phyloP scores from a whole-genome alignment of 2,888 invertebrate genomes.

The Epistrophe eligans region DNA sequence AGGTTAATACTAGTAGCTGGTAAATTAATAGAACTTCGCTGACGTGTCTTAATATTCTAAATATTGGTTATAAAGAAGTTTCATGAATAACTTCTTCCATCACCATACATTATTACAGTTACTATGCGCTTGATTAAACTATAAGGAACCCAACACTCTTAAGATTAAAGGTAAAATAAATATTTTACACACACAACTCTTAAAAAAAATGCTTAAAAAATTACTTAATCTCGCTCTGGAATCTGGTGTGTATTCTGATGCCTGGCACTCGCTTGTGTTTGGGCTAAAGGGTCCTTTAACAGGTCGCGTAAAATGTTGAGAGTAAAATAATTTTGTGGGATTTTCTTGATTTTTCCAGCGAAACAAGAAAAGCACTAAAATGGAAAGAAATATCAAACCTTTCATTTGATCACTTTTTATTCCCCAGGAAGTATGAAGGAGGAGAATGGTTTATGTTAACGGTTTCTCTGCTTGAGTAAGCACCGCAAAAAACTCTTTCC shows the following conservation, averaged over 20 bases:
- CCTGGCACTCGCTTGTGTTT: not conserved
- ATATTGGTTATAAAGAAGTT: no score
- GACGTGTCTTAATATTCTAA: no score
- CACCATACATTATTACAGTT: no score
- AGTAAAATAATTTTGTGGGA: conserved; percentile 38
- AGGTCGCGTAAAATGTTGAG: conserved; percentile 48
- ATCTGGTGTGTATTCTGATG: conserved; percentile 17
- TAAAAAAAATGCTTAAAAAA: no score
- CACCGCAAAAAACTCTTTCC: not conserved
- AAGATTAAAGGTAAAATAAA: no score
- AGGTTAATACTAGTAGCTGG: no score
- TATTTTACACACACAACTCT: no score
- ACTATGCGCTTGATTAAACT: no score
- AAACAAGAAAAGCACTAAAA: conserved; percentile 18
- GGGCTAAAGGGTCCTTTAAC: conserved; percentile 28
- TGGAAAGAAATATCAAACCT: conserved; percentile 45
- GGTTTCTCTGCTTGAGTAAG: conserved; percentile 5
- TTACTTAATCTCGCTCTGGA: conserved; percentile 15
- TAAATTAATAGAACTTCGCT: no score
- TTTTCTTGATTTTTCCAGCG: conserved; percentile 34
- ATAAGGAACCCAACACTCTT: no score
- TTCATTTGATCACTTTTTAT: conserved; percentile 48
- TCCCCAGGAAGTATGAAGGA: not conserved
- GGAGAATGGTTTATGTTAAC: no score
- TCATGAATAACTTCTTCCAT: no score